Evolutionary conservation across 2,888 invertebrate genomes (phyloP), one percentile per base, ranked within the genome.

Genomic region (Lycia hirtaria): DNA sequence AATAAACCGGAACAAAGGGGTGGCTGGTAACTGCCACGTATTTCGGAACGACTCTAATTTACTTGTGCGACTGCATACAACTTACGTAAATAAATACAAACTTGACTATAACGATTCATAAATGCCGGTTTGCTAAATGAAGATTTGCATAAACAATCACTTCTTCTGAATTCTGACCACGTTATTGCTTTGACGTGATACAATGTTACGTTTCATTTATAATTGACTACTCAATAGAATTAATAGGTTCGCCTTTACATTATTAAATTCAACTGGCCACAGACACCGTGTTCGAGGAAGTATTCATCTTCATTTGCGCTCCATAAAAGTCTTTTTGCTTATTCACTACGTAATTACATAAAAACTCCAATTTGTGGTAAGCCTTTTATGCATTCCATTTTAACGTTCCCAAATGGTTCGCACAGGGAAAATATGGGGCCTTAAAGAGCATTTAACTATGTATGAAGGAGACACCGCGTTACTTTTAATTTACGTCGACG

Each of bases 371-470:
- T 86, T 85, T 83, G 78, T 72, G 75, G 77, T 78, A 83, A 82
- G 80, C 81, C 81, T 85, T 84, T 86, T 84, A 83, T 83, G 78
- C 77, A 81, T 87, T 84, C 81, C 80, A 84, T 84, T 86, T 83
- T 83, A 85, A 82, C 78, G 81, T 76, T 80, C 78, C 81, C 76
- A 82, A 85, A 87, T 83, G 81, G 81, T 70, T 71, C 73, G 75
- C 75, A 81, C 77, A 78, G 81, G 75, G 82, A 80, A 88, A 88
- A 87, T 87, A 87, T 84, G 82, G 81, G 69, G 71, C 79, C 85
- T 85, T 87, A 84, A 87, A 87, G 78, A 88, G 81, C 79, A 82
- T 88, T 89, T 88, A 88, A 86, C 83, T 88, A 88, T 89, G 87
- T 87, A 89, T 87, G 87, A 85, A 86, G 86, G 78, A 87, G 87